Conservation (phyloP, 2,113 vertebrate species). For the Tetraodon nigroviridis region DNA sequence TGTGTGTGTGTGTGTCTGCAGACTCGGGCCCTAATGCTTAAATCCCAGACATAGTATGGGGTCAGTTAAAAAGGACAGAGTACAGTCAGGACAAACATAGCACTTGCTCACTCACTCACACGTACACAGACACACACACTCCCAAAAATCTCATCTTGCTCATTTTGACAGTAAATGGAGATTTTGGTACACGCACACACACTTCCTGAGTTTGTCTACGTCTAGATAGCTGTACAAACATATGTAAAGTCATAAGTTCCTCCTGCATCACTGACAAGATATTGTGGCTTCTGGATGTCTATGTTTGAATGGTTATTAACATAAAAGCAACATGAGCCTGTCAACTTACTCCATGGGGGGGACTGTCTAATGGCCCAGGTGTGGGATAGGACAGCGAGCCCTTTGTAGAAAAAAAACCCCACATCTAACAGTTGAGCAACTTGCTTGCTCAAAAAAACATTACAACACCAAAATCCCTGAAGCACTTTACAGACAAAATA, state of each 20-base stretch:
- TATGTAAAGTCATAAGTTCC: too few species aligned
- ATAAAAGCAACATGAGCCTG: slow-evolving; percentile 46
- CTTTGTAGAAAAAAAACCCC: slow-evolving; percentile 60
- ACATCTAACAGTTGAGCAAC: slow-evolving; percentile 48
- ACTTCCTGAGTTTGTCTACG: slow-evolving; percentile 59
- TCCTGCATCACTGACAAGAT: slow-evolving; percentile 43
- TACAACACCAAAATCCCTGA: background rate
- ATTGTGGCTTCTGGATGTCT: slow-evolving; percentile 29
- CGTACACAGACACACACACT: slow-evolving; percentile 43
- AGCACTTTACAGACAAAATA: background rate
- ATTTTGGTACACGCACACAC: slow-evolving; percentile 46
- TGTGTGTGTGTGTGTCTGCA: slow-evolving; percentile 27
- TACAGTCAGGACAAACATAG: slow-evolving; percentile 61
- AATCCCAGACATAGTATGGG: slow-evolving; percentile 59
- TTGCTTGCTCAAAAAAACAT: slow-evolving; percentile 16
- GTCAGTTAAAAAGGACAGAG: slow-evolving; percentile 65
- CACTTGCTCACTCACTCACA: slow-evolving; percentile 36
- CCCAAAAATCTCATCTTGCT: too few species aligned
- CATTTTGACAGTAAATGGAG: too few species aligned
- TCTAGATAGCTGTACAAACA: too few species aligned
- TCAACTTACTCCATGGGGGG: slow-evolving; percentile 40
- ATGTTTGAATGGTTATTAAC: slow-evolving; percentile 37
- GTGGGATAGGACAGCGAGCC: slow-evolving; percentile 41
- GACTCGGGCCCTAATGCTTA: slow-evolving; percentile 62
- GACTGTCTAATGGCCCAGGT: slow-evolving; percentile 40